Conservation (phyloP, 1,140 invertebrate species). For the Drosophila tani region DNA sequence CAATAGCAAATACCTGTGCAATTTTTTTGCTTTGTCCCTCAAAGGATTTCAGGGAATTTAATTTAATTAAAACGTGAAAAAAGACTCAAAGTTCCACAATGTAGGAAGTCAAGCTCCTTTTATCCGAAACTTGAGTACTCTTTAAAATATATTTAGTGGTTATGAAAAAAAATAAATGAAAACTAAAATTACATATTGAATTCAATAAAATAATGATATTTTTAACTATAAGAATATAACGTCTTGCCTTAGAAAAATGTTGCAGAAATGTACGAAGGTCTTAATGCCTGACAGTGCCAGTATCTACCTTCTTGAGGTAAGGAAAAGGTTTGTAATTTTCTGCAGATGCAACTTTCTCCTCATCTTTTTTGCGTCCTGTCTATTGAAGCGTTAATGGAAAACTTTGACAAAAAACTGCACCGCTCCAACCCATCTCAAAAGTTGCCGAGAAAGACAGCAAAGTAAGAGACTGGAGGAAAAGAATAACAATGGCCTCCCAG, state of each 20-base stretch:
- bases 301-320: conserved; percentile 1
- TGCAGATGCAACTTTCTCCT: conserved; percentile 29
- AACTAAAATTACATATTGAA: not conserved
- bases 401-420: conserved; percentile 46
- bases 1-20: too few relatives aligned
- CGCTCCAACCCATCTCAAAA: conserved; percentile 24
- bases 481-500: conserved; percentile 35
- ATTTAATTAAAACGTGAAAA: not conserved
- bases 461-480: not conserved
- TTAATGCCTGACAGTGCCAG: not conserved
- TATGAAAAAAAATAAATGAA: not conserved
- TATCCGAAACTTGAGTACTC: too few relatives aligned
- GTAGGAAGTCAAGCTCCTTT: not conserved
- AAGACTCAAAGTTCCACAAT: not conserved
- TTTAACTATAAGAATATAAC: not conserved
- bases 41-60: too few relatives aligned
- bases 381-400: conserved; percentile 61
- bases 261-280: not conserved
- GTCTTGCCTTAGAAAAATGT: not conserved
- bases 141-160: not conserved
- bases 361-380: not conserved
- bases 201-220: not conserved
- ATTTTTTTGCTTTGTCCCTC: too few relatives aligned
- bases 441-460: conserved; percentile 5
- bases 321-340: conserved; percentile 27